These are phyloP conservation scores for Trissoscelio sp. DNA, from an alignment of 2,888 invertebrate species.

Conservation along the genomic window DNA sequence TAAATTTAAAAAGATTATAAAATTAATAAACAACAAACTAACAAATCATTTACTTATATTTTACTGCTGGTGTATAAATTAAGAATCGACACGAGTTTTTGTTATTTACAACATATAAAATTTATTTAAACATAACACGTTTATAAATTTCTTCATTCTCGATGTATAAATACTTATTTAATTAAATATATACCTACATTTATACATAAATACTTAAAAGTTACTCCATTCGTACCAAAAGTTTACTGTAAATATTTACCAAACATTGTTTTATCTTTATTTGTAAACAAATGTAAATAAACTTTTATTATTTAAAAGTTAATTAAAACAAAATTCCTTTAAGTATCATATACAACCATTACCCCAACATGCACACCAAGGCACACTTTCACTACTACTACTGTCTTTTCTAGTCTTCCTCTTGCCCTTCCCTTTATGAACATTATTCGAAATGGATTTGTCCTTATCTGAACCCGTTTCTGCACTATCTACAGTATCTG, in stretches of 20 bases:
- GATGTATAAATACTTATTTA: constrained; percentile 9
- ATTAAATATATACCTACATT: not conserved
- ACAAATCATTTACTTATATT: constrained; percentile 8
- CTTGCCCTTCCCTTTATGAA: constrained; percentile 84
- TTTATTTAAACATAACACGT: constrained; percentile 32
- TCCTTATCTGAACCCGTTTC: constrained; percentile 86
- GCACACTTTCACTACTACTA: constrained; percentile 89
- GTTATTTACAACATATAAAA: constrained; percentile 49
- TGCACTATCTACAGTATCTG: constrained; percentile 73
- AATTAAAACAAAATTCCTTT: no score
- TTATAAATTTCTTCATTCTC: constrained; percentile 8
- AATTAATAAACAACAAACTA: constrained; percentile 36
- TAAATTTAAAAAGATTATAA: constrained; percentile 25
- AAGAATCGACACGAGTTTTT: constrained; percentile 3
- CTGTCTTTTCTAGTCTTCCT: constrained; percentile 86
- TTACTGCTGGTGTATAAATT: constrained; percentile 3
- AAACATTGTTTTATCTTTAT: no score
- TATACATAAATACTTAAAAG: not conserved
- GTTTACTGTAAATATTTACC: not conserved
- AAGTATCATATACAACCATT: constrained; percentile 90
- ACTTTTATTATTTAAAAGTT: no score
- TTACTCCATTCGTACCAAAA: not conserved
- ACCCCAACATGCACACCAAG: constrained; percentile 94
- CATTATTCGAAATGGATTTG: constrained; percentile 86
- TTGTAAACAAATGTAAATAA: no score